Evolutionary conservation across 2,113 vertebrate genomes (phyloP).

Genomic region (Corythaixoides concolor): DNA sequence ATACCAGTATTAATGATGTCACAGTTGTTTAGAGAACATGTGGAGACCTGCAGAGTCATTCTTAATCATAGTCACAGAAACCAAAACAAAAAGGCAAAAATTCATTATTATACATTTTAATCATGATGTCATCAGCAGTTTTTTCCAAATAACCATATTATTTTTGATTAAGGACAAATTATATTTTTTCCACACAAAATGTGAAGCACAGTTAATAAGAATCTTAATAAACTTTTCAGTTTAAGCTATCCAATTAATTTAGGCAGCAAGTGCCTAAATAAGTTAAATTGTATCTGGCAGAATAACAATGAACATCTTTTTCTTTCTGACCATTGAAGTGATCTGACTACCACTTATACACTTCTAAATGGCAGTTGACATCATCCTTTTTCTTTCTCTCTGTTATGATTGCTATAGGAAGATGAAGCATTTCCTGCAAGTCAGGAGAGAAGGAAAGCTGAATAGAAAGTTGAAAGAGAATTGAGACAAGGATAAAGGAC

Average conservation of each 20-base stretch:
- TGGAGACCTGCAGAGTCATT: slow-evolving; percentile 31
- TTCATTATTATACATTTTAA: slow-evolving; percentile 51
- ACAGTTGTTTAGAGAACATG: slow-evolving; percentile 27
- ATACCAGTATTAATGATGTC: slow-evolving; percentile 9
- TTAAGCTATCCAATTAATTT: slow-evolving; percentile 56
- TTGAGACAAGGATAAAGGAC: slow-evolving; percentile 72
- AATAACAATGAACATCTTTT: neutral
- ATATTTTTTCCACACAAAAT: neutral
- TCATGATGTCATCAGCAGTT: slow-evolving; percentile 43
- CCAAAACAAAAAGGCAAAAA: slow-evolving; percentile 53
- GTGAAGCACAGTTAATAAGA: neutral
- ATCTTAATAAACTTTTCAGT: slow-evolving; percentile 51
- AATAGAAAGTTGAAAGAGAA: slow-evolving; percentile 70
- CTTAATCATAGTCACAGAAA: slow-evolving; percentile 51
- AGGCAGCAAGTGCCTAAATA: slow-evolving; percentile 3
- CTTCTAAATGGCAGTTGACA: slow-evolving; percentile 52
- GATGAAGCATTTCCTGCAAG: slow-evolving; percentile 69
- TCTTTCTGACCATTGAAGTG: slow-evolving; percentile 30
- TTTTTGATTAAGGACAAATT: slow-evolving; percentile 48
- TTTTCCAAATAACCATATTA: slow-evolving; percentile 42
- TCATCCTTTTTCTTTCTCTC: slow-evolving; percentile 32
- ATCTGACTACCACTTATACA: slow-evolving; percentile 25
- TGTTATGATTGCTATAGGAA: slow-evolving; percentile 51
- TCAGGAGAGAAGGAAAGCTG: slow-evolving; percentile 50
- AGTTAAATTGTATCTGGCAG: neutral